Percentiles rank a stretch among this genome's conserved stretches.
Conservation (phyloP, 2,113 vertebrate species). For the Acanthisitta chloris region DNA sequence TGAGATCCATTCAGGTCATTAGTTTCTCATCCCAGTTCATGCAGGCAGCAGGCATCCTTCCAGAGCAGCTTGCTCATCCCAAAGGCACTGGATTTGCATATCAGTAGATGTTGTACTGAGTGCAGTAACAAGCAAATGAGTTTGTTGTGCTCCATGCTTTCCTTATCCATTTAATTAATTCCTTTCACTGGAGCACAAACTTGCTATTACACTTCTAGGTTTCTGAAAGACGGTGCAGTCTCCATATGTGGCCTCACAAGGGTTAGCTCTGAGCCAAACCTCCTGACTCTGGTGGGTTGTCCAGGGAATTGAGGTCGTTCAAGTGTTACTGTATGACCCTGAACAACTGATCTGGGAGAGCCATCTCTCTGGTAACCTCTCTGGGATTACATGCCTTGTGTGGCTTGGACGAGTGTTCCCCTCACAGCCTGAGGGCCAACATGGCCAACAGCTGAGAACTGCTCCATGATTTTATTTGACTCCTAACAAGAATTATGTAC, state of each 20-base stretch:
- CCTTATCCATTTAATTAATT: background rate
- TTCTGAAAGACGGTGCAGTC: background rate
- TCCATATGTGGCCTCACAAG: accelerated
- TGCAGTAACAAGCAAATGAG: background rate
- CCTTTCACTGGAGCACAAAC: background rate
- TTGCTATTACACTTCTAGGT: background rate
- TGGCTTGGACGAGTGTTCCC: background rate
- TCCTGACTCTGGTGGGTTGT: accelerated
- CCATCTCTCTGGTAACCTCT: background rate
- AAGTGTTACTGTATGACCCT: accelerated
- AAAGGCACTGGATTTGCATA: background rate
- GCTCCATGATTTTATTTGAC: background rate
- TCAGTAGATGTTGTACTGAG: background rate
- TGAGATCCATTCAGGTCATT: background rate
- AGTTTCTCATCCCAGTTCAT: background rate
- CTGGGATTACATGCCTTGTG: accelerated
- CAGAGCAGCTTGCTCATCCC: background rate
- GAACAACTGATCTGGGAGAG: background rate
- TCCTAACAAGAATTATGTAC: background rate
- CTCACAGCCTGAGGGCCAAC: background rate
- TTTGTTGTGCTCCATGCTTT: background rate
- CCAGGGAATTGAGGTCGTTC: background rate
- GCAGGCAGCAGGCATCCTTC: background rate
- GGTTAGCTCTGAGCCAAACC: background rate
- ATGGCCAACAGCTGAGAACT: background rate